Base-by-base conservation (phyloP, 2,113 vertebrate genomes). In the Speoplatyrhinus poulsoni region DNA sequence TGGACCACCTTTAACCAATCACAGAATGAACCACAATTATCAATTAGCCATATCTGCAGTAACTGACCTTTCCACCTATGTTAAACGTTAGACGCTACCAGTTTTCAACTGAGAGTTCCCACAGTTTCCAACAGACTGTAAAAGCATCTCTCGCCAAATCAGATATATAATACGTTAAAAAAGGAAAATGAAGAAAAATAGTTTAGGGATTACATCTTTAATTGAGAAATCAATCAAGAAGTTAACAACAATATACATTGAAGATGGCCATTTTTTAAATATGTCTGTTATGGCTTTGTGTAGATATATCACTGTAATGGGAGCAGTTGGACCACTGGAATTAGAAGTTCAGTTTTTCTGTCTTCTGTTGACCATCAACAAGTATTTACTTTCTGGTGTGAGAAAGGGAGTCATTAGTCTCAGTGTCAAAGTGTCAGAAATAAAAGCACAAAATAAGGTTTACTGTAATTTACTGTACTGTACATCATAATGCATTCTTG, bases 221-320 rank as follows among this genome's bases (percentile, higher is more conserved):
- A 41, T 41, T 8, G 7, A 41, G 36, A 8, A 41, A 41, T 41
- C 4, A 41, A 41, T 41, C 36, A 41, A 7, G 36, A 5, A 41
- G 36, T 41, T 41, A 41, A 41, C 36, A 41, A 7, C 36, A 41
- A 41, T 41, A 41, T 41, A 41, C 36, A 8, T 41, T 5, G 36
- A 41, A 41, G 26, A 26, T 26, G 26, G 36, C 4, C 6, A 41
- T 41, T 41, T 41, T 41, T 47, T 47, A 2, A 52, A 41, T 16
- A 1, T 80, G 65, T 76, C 84, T 86, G 87, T 88, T 85, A 82
- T 59, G 36, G 36, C 79, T 77, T 77, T 86, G 75, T 58, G 59
- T 68, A 62, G 77, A 65, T 82, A 55, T 82, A 84, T 76, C 71
- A 81, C 13, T 78, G 66, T 81, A 75, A 67, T 75, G 65, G 48